Evolutionary conservation across 2,888 invertebrate genomes (phyloP).

Genomic region (Salticus scenicus): DNA sequence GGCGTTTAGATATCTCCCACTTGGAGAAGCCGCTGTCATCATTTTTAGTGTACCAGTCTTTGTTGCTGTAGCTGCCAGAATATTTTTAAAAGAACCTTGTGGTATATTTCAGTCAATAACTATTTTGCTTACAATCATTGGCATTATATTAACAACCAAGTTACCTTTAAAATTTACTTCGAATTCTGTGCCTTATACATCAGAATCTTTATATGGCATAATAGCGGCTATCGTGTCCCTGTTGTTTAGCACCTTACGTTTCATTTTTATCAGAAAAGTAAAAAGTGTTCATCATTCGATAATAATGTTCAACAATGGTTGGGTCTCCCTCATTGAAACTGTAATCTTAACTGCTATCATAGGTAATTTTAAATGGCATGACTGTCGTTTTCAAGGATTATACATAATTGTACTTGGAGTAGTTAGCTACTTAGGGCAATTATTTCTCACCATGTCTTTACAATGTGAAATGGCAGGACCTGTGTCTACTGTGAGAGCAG

Average conservation of each 20-base stretch:
- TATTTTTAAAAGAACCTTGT: slow-evolving; percentile 91
- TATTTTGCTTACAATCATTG: slow-evolving; percentile 87
- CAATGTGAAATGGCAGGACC: slow-evolving; percentile 94
- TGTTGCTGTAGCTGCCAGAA: slow-evolving; percentile 82
- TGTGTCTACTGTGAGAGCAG: slow-evolving; percentile 90
- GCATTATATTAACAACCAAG: slow-evolving; percentile 89
- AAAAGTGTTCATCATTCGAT: slow-evolving; percentile 91
- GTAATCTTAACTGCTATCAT: slow-evolving; percentile 81
- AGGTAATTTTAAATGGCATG: slow-evolving; percentile 86
- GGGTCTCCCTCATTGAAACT: slow-evolving; percentile 81
- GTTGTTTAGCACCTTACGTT: slow-evolving; percentile 86
- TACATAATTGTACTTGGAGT: slow-evolving; percentile 80
- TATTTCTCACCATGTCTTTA: slow-evolving; percentile 86
- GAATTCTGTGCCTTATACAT: slow-evolving; percentile 24
- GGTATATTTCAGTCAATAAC: slow-evolving; percentile 89
- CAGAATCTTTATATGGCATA: slow-evolving; percentile 82
- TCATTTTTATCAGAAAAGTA: slow-evolving; percentile 87
- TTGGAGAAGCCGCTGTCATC: slow-evolving; percentile 92
- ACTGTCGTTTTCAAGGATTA: slow-evolving; percentile 86
- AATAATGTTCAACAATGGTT: slow-evolving; percentile 90
- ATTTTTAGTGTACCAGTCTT: slow-evolving; percentile 95
- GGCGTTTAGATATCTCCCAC: slow-evolving; percentile 91
- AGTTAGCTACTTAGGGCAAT: slow-evolving; percentile 71
- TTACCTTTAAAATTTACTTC: slow-evolving; percentile 86
- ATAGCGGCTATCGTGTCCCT: slow-evolving; percentile 90